Conservation (phyloP, 2,888 invertebrate species). For the Andrena hattorfiana region DNA sequence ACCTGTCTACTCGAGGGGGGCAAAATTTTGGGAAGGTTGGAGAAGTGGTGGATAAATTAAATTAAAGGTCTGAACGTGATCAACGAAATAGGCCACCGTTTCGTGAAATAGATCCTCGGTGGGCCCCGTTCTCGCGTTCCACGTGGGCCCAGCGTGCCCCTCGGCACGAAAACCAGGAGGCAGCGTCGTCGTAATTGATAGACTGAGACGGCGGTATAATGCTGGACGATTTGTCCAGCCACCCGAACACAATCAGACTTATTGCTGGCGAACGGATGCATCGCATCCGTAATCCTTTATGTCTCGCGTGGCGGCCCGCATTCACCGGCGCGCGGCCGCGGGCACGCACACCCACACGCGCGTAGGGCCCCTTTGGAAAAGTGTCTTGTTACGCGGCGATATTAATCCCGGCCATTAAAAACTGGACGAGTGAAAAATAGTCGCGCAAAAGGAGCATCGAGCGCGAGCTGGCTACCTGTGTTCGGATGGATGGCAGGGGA, state of each 20-base stretch:
- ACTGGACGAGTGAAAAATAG: constrained; percentile 84
- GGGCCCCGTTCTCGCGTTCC: constrained; percentile 44
- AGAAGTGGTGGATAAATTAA: constrained; percentile 9
- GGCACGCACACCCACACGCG: constrained; percentile 60
- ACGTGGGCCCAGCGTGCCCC: constrained; percentile 27
- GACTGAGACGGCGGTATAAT: constrained; percentile 83
- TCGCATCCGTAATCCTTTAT: constrained; percentile 84
- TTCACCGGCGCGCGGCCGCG: constrained; percentile 53
- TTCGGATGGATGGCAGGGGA: constrained; percentile 64
- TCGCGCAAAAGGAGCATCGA: constrained; percentile 76
- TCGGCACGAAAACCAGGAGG: constrained; percentile 43
- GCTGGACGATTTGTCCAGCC: constrained; percentile 83
- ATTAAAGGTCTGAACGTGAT: constrained; percentile 75
- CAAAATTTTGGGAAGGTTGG: too few relatives aligned
- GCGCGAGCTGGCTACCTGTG: constrained; percentile 79
- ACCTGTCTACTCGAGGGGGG: too few relatives aligned
- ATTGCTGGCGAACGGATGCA: constrained; percentile 84
- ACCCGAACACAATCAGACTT: constrained; percentile 83
- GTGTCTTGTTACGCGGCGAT: constrained; percentile 84
- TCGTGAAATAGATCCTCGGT: constrained; percentile 52
- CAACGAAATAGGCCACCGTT: constrained; percentile 79
- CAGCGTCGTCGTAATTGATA: constrained; percentile 80
- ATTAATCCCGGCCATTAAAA: constrained; percentile 85
- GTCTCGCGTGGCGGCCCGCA: constrained; percentile 70
- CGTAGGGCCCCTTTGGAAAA: constrained; percentile 73